Percentiles rank a stretch among this genome's conserved stretches.
phyloP scores from a whole-genome alignment of 2,888 invertebrate species.

The Hydraecia micacea region DNA sequence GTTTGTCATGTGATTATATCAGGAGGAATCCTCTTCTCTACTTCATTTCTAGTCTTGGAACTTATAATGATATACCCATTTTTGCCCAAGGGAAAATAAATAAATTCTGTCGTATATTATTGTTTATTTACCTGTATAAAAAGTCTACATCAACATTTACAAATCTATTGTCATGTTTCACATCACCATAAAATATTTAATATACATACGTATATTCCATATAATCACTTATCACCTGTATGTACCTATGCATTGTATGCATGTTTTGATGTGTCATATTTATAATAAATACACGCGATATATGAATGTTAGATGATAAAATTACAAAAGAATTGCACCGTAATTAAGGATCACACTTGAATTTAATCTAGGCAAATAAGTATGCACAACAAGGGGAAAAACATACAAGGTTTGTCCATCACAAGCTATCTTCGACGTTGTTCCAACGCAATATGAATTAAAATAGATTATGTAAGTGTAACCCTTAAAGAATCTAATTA shows the following conservation, averaged over 20 bases:
- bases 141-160: constrained; percentile 38
- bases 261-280: no score
- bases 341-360: constrained; percentile 29
- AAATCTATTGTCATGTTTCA: constrained; percentile 38
- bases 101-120: background rate
- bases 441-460: background rate
- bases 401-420: constrained; percentile 2
- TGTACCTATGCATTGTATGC: no score
- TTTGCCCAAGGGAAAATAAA: background rate
- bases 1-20: no score
- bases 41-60: background rate
- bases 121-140: constrained; percentile 46
- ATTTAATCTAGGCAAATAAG: constrained; percentile 32
- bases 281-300: no score
- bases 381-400: constrained; percentile 17
- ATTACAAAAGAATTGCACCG: constrained; percentile 4
- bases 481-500: no score
- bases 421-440: constrained; percentile 20
- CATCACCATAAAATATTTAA: constrained; percentile 45
- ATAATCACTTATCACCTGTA: no score
- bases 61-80: background rate
- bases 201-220: no score
- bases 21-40: background rate
- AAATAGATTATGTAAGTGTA: no score
- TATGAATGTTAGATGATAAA: background rate